A percentile compares a stretch with the other conserved stretches of the same genome.
phyloP scores from a whole-genome alignment of 2,888 invertebrate species.

The Chloroclystis v-ata region DNA sequence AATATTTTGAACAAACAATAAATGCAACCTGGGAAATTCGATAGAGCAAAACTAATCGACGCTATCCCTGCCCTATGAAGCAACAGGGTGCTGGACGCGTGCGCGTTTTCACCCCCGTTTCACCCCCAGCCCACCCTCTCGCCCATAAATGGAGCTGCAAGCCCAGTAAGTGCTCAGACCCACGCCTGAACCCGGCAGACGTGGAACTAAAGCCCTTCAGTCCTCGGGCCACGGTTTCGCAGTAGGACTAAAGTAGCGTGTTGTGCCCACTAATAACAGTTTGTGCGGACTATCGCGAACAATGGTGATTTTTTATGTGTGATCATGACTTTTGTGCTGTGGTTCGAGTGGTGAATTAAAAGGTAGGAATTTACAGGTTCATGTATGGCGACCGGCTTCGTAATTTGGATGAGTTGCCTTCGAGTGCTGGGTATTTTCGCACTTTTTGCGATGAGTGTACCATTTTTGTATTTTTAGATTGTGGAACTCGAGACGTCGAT shows the following conservation, averaged over 20 bases:
- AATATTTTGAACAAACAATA: too few relatives aligned
- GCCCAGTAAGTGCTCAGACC: constrained; percentile 53
- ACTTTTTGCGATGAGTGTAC: too few relatives aligned
- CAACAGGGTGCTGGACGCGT: constrained; percentile 77
- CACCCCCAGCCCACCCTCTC: constrained; percentile 43
- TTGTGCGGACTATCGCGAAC: constrained; percentile 40
- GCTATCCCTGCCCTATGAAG: constrained; percentile 52
- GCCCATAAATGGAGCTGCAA: constrained; percentile 56
- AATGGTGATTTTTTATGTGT: constrained; percentile 44
- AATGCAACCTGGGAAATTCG: too few relatives aligned
- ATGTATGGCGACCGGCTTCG: background rate
- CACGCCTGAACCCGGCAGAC: constrained; percentile 50
- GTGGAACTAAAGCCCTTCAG: constrained; percentile 39
- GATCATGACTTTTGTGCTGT: constrained; percentile 43
- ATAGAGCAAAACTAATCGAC: constrained; percentile 35
- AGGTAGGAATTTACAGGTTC: constrained; percentile 45
- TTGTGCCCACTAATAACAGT: constrained; percentile 36
- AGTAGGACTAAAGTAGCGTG: constrained; percentile 32
- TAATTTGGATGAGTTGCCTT: background rate
- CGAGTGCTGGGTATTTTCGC: background rate
- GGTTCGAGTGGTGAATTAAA: constrained; percentile 39
- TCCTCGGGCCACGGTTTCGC: constrained; percentile 30
- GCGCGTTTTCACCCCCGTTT: constrained; percentile 49
- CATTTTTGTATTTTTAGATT: too few relatives aligned
- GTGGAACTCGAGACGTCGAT: too few relatives aligned